Base-by-base conservation (phyloP, 1,140 invertebrate genomes). In the Nasonia giraulti region DNA sequence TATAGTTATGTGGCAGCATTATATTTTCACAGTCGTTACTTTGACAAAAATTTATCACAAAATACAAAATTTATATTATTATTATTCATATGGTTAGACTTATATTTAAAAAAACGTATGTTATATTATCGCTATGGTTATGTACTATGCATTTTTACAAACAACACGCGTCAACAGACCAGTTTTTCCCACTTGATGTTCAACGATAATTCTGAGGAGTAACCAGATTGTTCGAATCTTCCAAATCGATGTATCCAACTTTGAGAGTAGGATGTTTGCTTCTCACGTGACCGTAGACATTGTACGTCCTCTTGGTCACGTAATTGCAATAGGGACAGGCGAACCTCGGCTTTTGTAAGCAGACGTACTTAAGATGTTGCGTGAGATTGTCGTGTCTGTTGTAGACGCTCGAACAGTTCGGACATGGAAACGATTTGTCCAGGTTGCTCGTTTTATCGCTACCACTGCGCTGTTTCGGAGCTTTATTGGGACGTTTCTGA, bases 331-430 rank as follows among this genome's bases (percentile, higher is more conserved):
- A 87, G 5, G 91, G 91, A 87, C 94, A 94, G 40, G 92, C 90
- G 85, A 94, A 93, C 77, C 92, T 88, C 8, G 94, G 93, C 80
- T 94, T 93, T 47, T 93, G 91, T 6, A 93, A 93, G 82, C 94
- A 94, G 10, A 87, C 93, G 88, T 90, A 93, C 44, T 90, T 90
- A 85, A 94, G 84, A 87, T 94, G 94, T 17, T 93, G 89, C 6
- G 91, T 92, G 86, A 94, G 91, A 80, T 94, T 93, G 81, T 94
- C 94, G 86, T 94, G 94, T 80, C 93, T 91, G 14, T 93, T 91
- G 85, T 94, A 94, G 68, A 92, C 90, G 31, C 91, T 92, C 4
- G 90, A 89, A 89, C 94, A 95, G 84, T 94, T 91, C 55, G 94
- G 92, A 89, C 95, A 95, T 27, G 93, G 94, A 87, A 95, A 95